Base-by-base conservation (phyloP, 2,797 vertebrate species). In the Crenuchus spilurus region DNA sequence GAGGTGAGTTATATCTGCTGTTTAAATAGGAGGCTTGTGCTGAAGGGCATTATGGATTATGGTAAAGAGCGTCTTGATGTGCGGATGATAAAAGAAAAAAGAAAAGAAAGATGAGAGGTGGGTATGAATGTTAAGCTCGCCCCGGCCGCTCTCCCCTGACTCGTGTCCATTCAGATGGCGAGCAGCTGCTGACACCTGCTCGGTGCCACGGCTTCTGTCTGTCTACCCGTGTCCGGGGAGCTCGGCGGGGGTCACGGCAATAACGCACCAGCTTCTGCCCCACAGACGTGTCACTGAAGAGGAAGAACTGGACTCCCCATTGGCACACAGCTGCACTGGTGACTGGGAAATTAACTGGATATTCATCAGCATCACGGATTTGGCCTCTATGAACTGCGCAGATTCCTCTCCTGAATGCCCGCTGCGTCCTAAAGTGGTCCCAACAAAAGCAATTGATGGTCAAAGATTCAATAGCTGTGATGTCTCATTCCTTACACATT, bases 11-110 rank as follows among this genome's bases (percentile, higher is more conserved):
- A 70, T 62, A 49, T 72, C 77, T 24, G 48, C 28, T 58, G 66
- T 28, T 65, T 26, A 37, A 42, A 70, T 18, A 42, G 54, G 30
- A 70, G 61, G 26, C 51, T 75, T 62, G 20, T 31, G 62, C 62
- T 75, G 68, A 75, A 79, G 63, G 55, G 9, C 46, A 31, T 75
- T 67, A 62, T 74, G 70, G 74, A 76, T 77, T 80, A 73, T 73
- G 66, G 31, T 73, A 65, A 80, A 48, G 16, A 72, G 62, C 16
- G 42, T 63, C 64, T 78, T 18, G 76, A 74, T 74, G 71, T 46
- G 51, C 18, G 42, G 41, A 63, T 77, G 46, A 44, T 33, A 10
- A 35, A 55, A 65, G 39, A 52, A 22, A 51, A 35, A 52, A 62
- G 31, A 11, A 55, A 26, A 44, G 37, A 70, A 62, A 22, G 54